Evolutionary conservation across 1,140 invertebrate species (phyloP), one percentile per base, ranked within the genome.

Genomic region (Aphidius ervi): DNA sequence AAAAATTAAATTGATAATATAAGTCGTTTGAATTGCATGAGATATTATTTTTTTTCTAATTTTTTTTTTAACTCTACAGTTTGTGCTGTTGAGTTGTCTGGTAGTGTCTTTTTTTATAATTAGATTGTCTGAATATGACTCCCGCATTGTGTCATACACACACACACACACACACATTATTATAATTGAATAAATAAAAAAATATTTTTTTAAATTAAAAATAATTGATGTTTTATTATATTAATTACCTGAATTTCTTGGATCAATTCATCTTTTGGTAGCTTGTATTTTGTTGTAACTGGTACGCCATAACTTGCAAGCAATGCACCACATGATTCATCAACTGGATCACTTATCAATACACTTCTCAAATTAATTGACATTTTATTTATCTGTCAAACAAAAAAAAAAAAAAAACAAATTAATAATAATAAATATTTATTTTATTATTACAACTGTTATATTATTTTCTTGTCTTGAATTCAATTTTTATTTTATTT

Each of bases 291-390:
- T 61, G 87, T 87, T 41, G 87, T 87, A 55, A 95, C 92, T 49
- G 88, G 78, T 63, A 98, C 88, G 10, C 88, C 89, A 72, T 93
- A 84, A 54, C 86, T 76, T 62, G 85, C 76, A 2, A 99, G 82
- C 45, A 96, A 85, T 58, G 93, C 83, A 3, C 88, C 86, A 74
- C 95, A 98, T 65, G 87, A 85, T 9, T 84, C 77, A 71, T 97
- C 94, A 4, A 98, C 91, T 31, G 94, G 91, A 80, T 99, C 97
- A 65, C 92, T 92, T 63, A 98, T 91, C 37, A 98, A 79, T 47
- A 98, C 93, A 58, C 81, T 85, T 65, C 79, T 77, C 40, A 88
- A 61, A 31, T 67, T 67, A 50, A 80, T 62, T 6, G 79, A 67
- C 82, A 83, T 83, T 20, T 16, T 42, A 48, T 52, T 67, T 68